Conservation (phyloP, 2,797 vertebrate genomes). For the Myripristis jacobus region DNA sequence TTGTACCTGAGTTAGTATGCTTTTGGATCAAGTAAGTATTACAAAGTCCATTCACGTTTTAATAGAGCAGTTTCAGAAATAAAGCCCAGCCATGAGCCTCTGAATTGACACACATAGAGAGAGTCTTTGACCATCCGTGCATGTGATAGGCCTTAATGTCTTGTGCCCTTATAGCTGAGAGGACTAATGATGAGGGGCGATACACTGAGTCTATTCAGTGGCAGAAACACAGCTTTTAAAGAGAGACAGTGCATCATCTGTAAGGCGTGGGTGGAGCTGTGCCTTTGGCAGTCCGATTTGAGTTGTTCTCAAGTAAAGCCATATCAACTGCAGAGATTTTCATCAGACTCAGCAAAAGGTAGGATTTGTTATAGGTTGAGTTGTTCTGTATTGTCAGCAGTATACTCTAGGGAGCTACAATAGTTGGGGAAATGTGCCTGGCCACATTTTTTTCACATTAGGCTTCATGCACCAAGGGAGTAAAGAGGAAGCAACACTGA, state of each 20-base stretch:
- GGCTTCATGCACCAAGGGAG: conserved; percentile 21
- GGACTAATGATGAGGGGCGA: conserved; percentile 79
- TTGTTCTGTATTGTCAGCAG: conserved; percentile 15
- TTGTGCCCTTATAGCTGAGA: conserved; percentile 65
- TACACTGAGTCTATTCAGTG: conserved; percentile 76
- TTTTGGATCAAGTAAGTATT: conserved; percentile 4
- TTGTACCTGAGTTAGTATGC: neutral
- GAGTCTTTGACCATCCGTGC: conserved; percentile 47
- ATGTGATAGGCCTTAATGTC: conserved; percentile 55
- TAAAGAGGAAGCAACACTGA: conserved; percentile 47
- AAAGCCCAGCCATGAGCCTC: neutral
- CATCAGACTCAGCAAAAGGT: conserved; percentile 47
- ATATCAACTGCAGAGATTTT: conserved; percentile 25
- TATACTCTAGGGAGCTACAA: neutral
- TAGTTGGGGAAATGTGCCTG: conserved; percentile 20
- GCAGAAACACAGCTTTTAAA: conserved; percentile 43
- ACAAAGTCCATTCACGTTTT: neutral
- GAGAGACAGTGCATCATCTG: conserved; percentile 59
- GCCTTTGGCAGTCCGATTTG: conserved; percentile 43
- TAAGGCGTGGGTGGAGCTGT: conserved; percentile 59
- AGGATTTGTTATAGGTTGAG: conserved; percentile 28
- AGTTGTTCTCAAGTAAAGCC: conserved; percentile 16
- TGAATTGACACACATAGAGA: conserved; percentile 13
- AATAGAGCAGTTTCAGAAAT: conserved; percentile 6
- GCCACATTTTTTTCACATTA: conserved; percentile 12